phyloP scores from a whole-genome alignment of 2,113 vertebrate genomes.

The Stegostoma tigrinum region DNA sequence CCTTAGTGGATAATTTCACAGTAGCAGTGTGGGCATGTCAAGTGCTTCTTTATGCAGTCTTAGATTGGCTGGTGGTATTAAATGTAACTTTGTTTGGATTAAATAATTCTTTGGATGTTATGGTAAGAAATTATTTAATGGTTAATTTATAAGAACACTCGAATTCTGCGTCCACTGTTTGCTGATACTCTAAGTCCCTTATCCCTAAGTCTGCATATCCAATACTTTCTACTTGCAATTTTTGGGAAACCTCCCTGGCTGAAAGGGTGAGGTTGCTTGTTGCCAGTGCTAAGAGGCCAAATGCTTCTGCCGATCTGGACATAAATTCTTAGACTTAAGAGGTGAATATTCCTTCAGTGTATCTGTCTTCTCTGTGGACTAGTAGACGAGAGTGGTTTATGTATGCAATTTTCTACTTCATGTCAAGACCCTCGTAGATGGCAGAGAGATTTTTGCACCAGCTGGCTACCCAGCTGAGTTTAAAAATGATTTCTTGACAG shows the following conservation, averaged over 20 bases:
- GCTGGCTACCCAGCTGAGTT: neutral
- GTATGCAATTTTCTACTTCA: neutral
- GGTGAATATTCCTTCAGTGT: neutral
- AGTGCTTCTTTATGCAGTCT: neutral
- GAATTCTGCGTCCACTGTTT: neutral
- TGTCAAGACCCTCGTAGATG: neutral
- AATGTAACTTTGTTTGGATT: neutral
- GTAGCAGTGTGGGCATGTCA: neutral
- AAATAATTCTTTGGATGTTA: neutral
- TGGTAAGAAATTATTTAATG: neutral
- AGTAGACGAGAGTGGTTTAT: neutral
- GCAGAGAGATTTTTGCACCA: neutral
- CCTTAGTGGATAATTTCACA: neutral
- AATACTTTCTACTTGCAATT: neutral
- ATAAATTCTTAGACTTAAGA: neutral
- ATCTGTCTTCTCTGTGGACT: neutral
- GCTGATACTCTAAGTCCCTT: neutral
- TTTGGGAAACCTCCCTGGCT: neutral
- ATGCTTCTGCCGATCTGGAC: neutral
- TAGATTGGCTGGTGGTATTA: neutral
- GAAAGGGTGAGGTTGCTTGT: neutral
- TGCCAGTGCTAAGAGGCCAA: neutral
- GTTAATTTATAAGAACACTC: neutral
- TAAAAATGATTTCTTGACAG: constrained; percentile 37
- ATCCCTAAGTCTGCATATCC: neutral